These are phyloP conservation scores for Anoplopoma fimbria DNA, from an alignment of 2,113 vertebrate genomes.

Conservation along the genomic window DNA sequence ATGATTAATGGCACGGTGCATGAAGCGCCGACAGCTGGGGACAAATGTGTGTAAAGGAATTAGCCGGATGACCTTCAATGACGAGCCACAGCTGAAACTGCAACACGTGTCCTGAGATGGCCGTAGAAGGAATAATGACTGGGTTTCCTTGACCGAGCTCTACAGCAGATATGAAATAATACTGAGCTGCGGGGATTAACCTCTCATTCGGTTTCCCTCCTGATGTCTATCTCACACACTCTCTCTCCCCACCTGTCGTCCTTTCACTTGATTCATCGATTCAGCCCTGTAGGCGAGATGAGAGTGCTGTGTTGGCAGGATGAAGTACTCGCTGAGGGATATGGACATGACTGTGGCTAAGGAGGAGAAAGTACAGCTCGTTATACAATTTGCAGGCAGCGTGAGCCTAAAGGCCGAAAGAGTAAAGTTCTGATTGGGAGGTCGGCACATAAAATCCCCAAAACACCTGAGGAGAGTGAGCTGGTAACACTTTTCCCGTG, in stretches of 20 bases:
- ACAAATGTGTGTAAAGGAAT: conserved; percentile 46
- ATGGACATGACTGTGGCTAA: conserved; percentile 61
- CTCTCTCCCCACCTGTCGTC: conserved; percentile 36
- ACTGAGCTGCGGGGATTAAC: conserved; percentile 53
- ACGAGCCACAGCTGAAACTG: conserved; percentile 12
- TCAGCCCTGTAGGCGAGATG: conserved; percentile 68
- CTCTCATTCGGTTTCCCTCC: conserved; percentile 50
- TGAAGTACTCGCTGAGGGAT: conserved; percentile 58
- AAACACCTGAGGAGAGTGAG: conserved; percentile 23
- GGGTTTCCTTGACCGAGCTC: conserved; percentile 30
- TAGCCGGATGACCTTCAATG: conserved; percentile 53
- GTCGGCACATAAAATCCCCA: conserved; percentile 41
- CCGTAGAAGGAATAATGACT: conserved; percentile 31
- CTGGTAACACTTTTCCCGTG: conserved; percentile 16
- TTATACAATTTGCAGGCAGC: conserved; percentile 60
- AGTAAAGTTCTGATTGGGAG: conserved; percentile 31
- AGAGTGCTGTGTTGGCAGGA: conserved; percentile 47
- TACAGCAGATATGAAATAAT: conserved; percentile 50
- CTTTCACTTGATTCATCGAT: conserved; percentile 79
- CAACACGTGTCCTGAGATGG: conserved; percentile 23
- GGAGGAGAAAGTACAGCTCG: conserved; percentile 65
- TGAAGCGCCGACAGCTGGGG: conserved; percentile 27
- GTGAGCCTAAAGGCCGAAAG: conserved; percentile 36
- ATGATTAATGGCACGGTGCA: conserved; percentile 28
- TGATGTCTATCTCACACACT: conserved; percentile 39